phyloP scores from a whole-genome alignment of 1,140 invertebrate genomes.

The Papilio glaucus region DNA sequence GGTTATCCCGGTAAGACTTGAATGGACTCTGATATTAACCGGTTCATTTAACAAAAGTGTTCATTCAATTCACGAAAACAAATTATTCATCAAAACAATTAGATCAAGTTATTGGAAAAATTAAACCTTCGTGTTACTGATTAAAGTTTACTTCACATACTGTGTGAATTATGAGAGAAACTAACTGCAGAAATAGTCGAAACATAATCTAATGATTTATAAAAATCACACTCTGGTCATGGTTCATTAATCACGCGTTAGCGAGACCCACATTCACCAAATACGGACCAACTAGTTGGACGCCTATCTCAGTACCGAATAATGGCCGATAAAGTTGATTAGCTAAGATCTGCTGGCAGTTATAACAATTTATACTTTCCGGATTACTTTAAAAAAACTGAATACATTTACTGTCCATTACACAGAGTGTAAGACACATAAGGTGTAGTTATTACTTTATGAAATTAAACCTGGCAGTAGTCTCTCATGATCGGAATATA shows the following conservation, averaged over 20 bases:
- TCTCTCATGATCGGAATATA: too few species aligned
- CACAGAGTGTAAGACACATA: too few species aligned
- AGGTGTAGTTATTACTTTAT: not conserved
- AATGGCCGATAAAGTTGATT: slow-evolving; percentile 13
- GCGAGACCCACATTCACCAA: slow-evolving; percentile 18
- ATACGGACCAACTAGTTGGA: slow-evolving; percentile 13
- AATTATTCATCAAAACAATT: too few species aligned
- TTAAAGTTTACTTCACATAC: too few species aligned
- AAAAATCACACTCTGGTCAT: not conserved
- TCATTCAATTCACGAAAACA: too few species aligned
- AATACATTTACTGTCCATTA: not conserved
- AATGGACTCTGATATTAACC: too few species aligned
- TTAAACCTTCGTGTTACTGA: too few species aligned
- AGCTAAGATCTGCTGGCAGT: not conserved
- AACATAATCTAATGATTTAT: slow-evolving; percentile 16
- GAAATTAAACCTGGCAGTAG: not conserved
- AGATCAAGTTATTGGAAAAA: too few species aligned
- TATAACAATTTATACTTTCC: not conserved
- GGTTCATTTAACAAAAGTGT: too few species aligned
- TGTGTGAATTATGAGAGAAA: not conserved
- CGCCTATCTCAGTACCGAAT: not conserved
- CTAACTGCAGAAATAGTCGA: not conserved
- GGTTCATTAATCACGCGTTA: slow-evolving; percentile 1
- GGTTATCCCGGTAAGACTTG: too few species aligned
- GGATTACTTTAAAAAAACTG: not conserved